Conservation (phyloP, 2,797 vertebrate genomes). For the Triplophysa yarkandensis region DNA sequence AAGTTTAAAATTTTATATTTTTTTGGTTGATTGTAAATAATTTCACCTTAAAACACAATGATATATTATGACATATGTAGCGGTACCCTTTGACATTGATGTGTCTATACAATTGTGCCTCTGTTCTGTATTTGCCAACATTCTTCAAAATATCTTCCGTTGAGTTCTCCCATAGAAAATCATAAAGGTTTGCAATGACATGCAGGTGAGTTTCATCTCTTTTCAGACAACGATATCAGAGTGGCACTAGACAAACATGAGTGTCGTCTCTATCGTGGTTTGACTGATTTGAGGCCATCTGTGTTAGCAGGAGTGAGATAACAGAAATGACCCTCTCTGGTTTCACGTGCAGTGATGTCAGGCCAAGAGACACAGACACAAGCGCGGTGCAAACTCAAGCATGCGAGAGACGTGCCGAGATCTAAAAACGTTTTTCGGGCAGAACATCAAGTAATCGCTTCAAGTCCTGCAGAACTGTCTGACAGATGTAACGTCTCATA, state of each 20-base stretch:
- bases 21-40: too few species aligned
- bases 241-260: background rate
- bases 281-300: constrained; percentile 20
- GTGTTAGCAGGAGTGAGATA: constrained; percentile 26
- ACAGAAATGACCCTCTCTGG: constrained; percentile 21
- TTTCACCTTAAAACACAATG: too few species aligned
- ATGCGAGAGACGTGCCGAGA: background rate
- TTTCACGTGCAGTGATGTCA: constrained; percentile 10
- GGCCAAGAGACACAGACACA: constrained; percentile 23
- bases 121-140: too few species aligned
- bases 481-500: constrained; percentile 26
- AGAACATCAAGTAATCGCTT: constrained; percentile 32
- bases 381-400: constrained; percentile 3
- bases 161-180: too few species aligned
- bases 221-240: background rate
- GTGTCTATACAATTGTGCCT: too few species aligned
- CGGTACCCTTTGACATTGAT: too few species aligned
- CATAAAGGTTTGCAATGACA: too few species aligned
- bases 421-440: constrained; percentile 12
- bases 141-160: too few species aligned
- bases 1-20: too few species aligned
- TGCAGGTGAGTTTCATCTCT: background rate
- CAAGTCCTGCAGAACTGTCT: constrained; percentile 26
- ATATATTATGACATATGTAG: too few species aligned
- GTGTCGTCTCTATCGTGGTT: background rate